Percentiles rank a stretch among this genome's conserved stretches.
phyloP scores from a whole-genome alignment of 1,140 invertebrate species.

The Brachionus plicatilis region DNA sequence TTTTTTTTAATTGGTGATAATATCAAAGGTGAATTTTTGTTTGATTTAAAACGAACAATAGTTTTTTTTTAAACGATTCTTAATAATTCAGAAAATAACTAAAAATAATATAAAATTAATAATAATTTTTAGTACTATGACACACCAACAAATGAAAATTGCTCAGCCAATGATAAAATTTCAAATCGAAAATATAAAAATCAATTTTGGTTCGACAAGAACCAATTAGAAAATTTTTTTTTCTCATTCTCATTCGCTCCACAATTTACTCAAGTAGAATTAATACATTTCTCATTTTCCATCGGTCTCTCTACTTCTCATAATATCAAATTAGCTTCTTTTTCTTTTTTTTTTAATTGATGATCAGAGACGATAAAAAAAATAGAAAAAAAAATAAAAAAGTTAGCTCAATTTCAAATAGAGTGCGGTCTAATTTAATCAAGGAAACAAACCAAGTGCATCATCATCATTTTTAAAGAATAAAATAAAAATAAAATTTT shows the following conservation, averaged over 20 bases:
- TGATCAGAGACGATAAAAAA: not conserved
- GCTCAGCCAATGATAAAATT: not conserved
- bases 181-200: not conserved
- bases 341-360: not conserved
- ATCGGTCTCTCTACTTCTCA: not conserved
- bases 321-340: conserved; percentile 1
- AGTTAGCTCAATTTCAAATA: conserved; percentile 4
- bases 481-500: not conserved
- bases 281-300: not conserved
- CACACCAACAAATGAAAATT: too few relatives aligned
- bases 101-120: too few relatives aligned
- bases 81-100: too few relatives aligned
- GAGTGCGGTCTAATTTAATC: not conserved
- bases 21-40: too few relatives aligned
- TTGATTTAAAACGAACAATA: too few relatives aligned
- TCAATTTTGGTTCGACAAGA: not conserved
- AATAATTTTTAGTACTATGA: too few relatives aligned
- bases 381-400: not conserved
- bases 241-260: not conserved
- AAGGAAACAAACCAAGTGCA: conserved; percentile 18
- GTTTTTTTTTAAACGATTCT: too few relatives aligned
- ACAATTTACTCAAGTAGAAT: conserved; percentile 6
- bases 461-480: not conserved
- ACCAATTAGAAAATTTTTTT: not conserved
- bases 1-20: too few relatives aligned